Conservation (phyloP, 1,140 invertebrate genomes). For the Apis dorsata region DNA sequence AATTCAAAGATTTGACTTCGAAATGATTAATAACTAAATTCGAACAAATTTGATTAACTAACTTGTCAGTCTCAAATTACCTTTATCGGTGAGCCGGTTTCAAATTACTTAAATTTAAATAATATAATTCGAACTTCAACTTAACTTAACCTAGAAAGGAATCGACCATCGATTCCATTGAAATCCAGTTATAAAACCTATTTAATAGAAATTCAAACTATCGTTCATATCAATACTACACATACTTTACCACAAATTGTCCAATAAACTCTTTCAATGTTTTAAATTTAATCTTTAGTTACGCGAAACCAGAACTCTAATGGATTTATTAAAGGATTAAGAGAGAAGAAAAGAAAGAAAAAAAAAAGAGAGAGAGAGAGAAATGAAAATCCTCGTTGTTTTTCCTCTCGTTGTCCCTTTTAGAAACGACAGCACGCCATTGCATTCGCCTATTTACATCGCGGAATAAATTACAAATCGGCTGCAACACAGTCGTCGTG, state of each 20-base stretch:
- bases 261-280: conserved; percentile 1
- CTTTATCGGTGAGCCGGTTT: too few relatives aligned
- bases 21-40: too few relatives aligned
- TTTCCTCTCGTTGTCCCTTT: conserved; percentile 31
- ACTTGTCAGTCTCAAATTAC: too few relatives aligned
- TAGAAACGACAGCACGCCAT: conserved; percentile 20
- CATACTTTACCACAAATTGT: not conserved
- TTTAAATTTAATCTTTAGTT: not conserved
- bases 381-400: not conserved
- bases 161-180: too few relatives aligned
- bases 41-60: too few relatives aligned
- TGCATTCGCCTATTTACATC: conserved; percentile 34
- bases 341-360: not conserved
- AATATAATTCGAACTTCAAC: too few relatives aligned
- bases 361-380: not conserved
- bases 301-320: not conserved
- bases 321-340: not conserved
- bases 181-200: too few relatives aligned
- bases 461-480: conserved; percentile 44
- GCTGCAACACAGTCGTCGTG: conserved; percentile 20
- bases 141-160: too few relatives aligned
- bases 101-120: too few relatives aligned
- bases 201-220: too few relatives aligned
- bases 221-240: too few relatives aligned
- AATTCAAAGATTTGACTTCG: too few relatives aligned